Percentiles rank a stretch among this genome's conserved stretches.
Conservation (phyloP, 2,113 vertebrate genomes). For the Leucopternis melanops region DNA sequence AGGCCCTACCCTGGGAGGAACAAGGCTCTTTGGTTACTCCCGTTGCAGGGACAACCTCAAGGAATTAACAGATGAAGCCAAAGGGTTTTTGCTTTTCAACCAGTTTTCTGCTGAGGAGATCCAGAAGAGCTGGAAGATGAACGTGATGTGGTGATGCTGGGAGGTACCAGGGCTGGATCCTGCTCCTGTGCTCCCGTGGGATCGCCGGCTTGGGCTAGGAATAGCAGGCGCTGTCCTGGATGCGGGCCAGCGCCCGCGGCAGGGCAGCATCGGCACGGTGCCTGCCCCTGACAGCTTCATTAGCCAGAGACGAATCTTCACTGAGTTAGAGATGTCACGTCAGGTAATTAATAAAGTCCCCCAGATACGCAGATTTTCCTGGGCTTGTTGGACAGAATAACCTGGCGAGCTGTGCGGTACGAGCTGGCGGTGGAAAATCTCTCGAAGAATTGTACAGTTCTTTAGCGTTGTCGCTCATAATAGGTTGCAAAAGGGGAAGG, state of each 20-base stretch:
- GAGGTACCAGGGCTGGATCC: background rate
- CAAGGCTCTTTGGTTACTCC: background rate
- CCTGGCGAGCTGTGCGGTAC: rapidly evolving
- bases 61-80: background rate
- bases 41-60: rapidly evolving
- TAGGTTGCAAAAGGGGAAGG: background rate
- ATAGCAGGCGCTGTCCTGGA: background rate
- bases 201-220: background rate
- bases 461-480: background rate
- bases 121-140: background rate
- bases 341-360: background rate
- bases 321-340: background rate
- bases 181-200: background rate
- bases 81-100: background rate
- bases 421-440: background rate
- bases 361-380: background rate
- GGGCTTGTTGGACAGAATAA: background rate
- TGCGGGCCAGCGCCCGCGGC: background rate
- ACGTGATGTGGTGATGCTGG: rapidly evolving
- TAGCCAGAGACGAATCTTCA: background rate
- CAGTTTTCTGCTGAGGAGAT: rapidly evolving
- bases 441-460: background rate
- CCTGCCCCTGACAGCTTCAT: slow-evolving; percentile 1
- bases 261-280: rapidly evolving
- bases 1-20: background rate